Conservation (phyloP, 1,140 invertebrate genomes). For the Rhysida immarginata region DNA sequence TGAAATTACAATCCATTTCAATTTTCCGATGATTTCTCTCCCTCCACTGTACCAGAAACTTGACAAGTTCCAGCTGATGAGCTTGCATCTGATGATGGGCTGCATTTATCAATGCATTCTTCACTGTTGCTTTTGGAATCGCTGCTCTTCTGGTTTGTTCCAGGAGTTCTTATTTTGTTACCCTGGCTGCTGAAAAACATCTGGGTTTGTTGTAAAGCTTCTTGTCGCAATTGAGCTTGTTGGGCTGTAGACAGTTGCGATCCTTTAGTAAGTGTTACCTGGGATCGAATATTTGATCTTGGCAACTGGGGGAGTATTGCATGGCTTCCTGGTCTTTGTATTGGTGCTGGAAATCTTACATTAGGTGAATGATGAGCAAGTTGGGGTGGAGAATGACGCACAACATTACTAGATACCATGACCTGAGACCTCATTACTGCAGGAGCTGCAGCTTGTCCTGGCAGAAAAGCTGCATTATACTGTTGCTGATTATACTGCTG, state of each 20-base stretch:
- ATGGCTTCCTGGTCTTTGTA: slow-evolving; percentile 7
- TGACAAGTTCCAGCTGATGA: not conserved
- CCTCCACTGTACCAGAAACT: not conserved
- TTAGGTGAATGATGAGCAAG: not conserved
- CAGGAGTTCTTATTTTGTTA: not conserved
- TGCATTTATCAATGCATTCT: not conserved
- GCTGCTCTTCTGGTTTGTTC: not conserved
- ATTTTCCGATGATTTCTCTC: not conserved
- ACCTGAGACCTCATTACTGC: not conserved
- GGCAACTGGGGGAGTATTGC: not conserved
- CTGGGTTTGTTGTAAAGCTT: slow-evolving; percentile 24
- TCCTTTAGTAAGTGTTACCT: not conserved
- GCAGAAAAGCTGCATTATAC: not conserved
- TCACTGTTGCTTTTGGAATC: not conserved
- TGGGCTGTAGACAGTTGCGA: slow-evolving; percentile 19
- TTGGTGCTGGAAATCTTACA: slow-evolving; percentile 6
- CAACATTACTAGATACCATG: not conserved
- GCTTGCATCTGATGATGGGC: not conserved
- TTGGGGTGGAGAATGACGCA: not conserved
- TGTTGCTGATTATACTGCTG: not conserved
- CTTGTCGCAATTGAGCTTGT: slow-evolving; percentile 23
- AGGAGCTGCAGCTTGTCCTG: not conserved
- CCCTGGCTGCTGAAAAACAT: slow-evolving; percentile 20
- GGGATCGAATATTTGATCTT: not conserved
- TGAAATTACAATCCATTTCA: not conserved